A percentile compares a stretch with the other conserved stretches of the same genome.
These are phyloP conservation scores for Melospiza georgiana DNA, from an alignment of 2,113 vertebrate species.

Conservation along the genomic window DNA sequence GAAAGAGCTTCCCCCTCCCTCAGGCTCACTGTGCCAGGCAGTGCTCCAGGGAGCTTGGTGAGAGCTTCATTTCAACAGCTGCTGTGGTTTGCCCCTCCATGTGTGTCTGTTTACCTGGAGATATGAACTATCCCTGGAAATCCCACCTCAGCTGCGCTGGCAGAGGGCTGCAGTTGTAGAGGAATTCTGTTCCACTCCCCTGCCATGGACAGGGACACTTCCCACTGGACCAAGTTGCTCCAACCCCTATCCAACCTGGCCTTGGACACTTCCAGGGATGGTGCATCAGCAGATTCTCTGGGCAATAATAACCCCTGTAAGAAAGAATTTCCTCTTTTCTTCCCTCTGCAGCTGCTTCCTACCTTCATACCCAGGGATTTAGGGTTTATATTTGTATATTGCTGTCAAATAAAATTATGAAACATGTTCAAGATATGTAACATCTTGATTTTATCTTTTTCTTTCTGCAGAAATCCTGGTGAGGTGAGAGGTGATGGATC, in stretches of 20 bases:
- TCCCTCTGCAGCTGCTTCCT: neutral
- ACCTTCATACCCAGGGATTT: neutral
- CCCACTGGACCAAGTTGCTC: neutral
- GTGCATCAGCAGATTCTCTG: neutral
- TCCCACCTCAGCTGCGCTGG: neutral
- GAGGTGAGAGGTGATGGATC: neutral
- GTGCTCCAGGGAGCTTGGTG: neutral
- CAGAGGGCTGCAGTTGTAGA: neutral
- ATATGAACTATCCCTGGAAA: neutral
- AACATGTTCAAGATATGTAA: neutral
- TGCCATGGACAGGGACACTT: neutral
- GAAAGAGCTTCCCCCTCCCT: neutral
- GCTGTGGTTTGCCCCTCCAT: fast-evolving
- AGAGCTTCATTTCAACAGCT: neutral
- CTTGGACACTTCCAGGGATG: neutral
- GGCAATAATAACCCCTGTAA: neutral
- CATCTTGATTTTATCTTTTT: neutral
- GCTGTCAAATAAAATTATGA: neutral
- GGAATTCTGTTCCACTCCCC: neutral
- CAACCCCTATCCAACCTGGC: neutral
- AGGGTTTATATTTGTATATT: neutral
- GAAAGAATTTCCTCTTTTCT: neutral
- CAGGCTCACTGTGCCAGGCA: neutral
- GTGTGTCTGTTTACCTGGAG: neutral
- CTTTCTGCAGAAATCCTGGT: neutral